Conservation (phyloP, 2,888 invertebrate species). For the Athalia rosae region DNA sequence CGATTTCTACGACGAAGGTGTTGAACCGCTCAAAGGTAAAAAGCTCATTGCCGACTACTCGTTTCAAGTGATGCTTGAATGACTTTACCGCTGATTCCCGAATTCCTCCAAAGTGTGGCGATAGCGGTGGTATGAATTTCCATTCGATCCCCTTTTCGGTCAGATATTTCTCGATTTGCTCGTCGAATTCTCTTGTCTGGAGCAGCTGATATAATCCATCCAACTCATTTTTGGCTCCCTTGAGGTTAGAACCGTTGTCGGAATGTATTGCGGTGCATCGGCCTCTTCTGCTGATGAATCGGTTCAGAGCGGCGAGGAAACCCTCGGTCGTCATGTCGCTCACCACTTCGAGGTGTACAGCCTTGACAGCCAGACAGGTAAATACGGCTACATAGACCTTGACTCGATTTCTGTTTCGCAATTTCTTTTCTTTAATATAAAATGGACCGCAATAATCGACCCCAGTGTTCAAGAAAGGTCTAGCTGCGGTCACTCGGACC, state of each 20-base stretch:
- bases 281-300: constrained; percentile 63
- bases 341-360: constrained; percentile 64
- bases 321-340: constrained; percentile 58
- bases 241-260: constrained; percentile 64
- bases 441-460: constrained; percentile 59
- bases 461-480: constrained; percentile 57
- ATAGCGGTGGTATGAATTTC: constrained; percentile 56
- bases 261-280: constrained; percentile 56
- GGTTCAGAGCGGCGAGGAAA: constrained; percentile 60
- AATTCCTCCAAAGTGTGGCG: constrained; percentile 58
- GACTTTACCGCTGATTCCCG: constrained; percentile 58
- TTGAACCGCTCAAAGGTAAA: constrained; percentile 56
- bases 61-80: constrained; percentile 56
- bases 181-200: neutral
- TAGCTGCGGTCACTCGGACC: constrained; percentile 48
- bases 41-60: constrained; percentile 48
- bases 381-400: constrained; percentile 55
- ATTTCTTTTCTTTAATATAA: constrained; percentile 55
- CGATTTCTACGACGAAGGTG: constrained; percentile 48
- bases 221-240: constrained; percentile 59
- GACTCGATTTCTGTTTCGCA: constrained; percentile 44
- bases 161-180: neutral
- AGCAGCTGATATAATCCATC: constrained; percentile 46
- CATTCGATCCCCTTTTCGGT: constrained; percentile 44
- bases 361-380: constrained; percentile 61